phyloP scores from a whole-genome alignment of 2,888 invertebrate species.

The Thecocarcelia acutangulata region DNA sequence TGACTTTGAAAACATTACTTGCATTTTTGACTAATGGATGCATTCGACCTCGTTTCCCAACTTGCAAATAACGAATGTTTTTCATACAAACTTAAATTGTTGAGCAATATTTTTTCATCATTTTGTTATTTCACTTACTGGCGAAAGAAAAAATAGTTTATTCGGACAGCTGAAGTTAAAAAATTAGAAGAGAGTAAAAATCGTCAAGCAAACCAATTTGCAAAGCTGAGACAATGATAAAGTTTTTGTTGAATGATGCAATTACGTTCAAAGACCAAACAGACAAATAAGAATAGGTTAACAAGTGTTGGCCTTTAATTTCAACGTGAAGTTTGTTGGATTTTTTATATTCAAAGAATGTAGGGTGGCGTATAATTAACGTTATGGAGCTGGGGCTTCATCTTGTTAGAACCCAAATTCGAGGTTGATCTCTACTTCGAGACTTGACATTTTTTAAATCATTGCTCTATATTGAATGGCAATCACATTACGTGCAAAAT shows the following conservation, averaged over 20 bases:
- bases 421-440: too few relatives aligned
- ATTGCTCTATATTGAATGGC: too few relatives aligned
- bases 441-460: too few relatives aligned
- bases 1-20: constrained; percentile 65
- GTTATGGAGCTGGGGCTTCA: too few relatives aligned
- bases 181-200: constrained; percentile 5
- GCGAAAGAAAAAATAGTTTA: constrained; percentile 20
- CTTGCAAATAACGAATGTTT: constrained; percentile 15
- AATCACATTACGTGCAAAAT: too few relatives aligned
- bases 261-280: constrained; percentile 22
- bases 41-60: constrained; percentile 46
- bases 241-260: constrained; percentile 43
- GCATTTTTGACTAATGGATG: constrained; percentile 63
- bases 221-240: constrained; percentile 49
- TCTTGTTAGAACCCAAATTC: too few relatives aligned
- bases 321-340: too few relatives aligned
- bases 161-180: constrained; percentile 25
- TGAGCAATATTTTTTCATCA: constrained; percentile 15
- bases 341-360: too few relatives aligned
- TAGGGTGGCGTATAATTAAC: too few relatives aligned
- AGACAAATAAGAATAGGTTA: not conserved
- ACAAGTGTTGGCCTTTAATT: too few relatives aligned
- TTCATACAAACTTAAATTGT: constrained; percentile 32
- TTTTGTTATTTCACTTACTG: constrained; percentile 11
- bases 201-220: constrained; percentile 56